These are phyloP conservation scores for Lathamus discolor DNA, from an alignment of 2,113 vertebrate genomes.

Conservation along the genomic window DNA sequence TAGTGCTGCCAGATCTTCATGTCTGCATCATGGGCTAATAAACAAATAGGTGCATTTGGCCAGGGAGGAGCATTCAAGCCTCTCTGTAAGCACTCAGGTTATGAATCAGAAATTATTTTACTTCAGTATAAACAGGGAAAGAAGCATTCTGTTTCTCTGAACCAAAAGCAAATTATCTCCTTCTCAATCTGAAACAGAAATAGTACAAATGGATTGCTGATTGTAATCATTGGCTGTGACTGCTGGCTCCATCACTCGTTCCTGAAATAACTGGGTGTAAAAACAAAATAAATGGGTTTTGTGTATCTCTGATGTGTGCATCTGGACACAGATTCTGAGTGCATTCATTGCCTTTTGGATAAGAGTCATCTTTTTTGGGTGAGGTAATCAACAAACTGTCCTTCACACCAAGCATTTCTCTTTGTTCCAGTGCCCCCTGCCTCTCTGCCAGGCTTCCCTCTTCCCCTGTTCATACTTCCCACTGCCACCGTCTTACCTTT, in stretches of 20 bases:
- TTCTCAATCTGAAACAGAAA: background rate
- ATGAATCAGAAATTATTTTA: background rate
- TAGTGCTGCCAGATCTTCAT: background rate
- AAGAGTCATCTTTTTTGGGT: background rate
- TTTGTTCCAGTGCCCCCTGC: rapidly evolving
- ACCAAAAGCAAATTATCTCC: background rate
- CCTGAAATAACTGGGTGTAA: background rate
- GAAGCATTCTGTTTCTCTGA: background rate
- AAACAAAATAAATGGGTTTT: background rate
- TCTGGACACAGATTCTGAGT: background rate
- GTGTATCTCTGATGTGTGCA: background rate
- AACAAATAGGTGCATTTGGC: background rate
- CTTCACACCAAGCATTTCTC: background rate
- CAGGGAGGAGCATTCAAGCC: background rate
- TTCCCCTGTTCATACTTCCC: background rate
- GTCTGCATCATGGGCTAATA: background rate
- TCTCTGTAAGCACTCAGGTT: background rate
- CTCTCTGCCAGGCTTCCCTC: background rate
- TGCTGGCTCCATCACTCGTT: background rate
- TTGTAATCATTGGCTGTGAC: background rate
- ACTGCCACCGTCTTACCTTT: background rate
- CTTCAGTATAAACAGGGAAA: background rate
- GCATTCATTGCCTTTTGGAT: background rate
- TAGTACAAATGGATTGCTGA: background rate
- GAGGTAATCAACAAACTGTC: background rate